A percentile compares a stretch with the other conserved stretches of the same genome.
Evolutionary conservation across 1,140 invertebrate species (phyloP).

Genomic region (Danaus plexippus): DNA sequence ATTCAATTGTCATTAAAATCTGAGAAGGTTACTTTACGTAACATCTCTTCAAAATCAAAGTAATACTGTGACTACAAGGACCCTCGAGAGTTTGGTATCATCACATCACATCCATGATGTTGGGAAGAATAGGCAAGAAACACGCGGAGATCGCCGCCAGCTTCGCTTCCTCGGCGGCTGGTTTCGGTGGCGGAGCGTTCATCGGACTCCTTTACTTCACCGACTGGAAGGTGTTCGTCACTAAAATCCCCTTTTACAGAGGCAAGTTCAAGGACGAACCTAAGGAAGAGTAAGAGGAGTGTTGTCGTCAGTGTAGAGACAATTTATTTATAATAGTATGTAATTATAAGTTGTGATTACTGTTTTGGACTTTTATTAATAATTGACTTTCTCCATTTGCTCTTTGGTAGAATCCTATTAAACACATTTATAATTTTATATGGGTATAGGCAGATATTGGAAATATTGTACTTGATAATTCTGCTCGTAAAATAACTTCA

Average conservation of each 20-base stretch:
- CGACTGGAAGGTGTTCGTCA: slow-evolving; percentile 82
- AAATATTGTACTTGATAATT: too few species aligned
- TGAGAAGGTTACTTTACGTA: slow-evolving; percentile 4
- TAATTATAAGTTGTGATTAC: slow-evolving; percentile 18
- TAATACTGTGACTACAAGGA: not conserved
- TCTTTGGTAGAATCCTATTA: too few species aligned
- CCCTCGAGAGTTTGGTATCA: too few species aligned
- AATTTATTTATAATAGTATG: slow-evolving; percentile 13
- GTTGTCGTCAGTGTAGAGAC: slow-evolving; percentile 3
- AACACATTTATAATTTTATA: too few species aligned
- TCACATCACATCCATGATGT: slow-evolving; percentile 25
- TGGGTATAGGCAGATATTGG: too few species aligned
- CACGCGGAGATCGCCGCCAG: slow-evolving; percentile 46
- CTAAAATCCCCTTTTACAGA: slow-evolving; percentile 82
- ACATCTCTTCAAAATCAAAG: not conserved
- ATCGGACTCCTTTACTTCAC: slow-evolving; percentile 78
- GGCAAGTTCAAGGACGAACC: slow-evolving; percentile 75
- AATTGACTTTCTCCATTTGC: too few species aligned
- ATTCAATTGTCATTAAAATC: too few species aligned
- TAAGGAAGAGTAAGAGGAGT: slow-evolving; percentile 14
- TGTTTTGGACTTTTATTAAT: too few species aligned
- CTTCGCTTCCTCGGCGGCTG: slow-evolving; percentile 65
- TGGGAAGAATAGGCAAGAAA: slow-evolving; percentile 49
- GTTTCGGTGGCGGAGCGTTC: slow-evolving; percentile 75
- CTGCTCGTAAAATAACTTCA: too few species aligned